Base-by-base conservation (phyloP, 2,797 vertebrate species). In the Argyrosomus regius region DNA sequence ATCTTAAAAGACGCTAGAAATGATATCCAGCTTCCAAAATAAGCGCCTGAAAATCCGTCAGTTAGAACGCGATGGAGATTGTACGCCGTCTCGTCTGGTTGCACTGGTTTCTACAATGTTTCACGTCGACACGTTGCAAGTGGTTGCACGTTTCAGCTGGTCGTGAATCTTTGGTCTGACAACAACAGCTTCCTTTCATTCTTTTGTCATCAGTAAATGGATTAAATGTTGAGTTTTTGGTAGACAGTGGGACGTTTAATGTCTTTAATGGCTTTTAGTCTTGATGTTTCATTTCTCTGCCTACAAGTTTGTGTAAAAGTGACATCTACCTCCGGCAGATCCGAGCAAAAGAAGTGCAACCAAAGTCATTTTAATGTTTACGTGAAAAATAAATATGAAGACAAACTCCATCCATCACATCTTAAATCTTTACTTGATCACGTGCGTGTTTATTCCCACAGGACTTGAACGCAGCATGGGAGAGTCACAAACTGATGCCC, bases 391-490 rank as follows among this genome's bases (percentile, higher is more conserved):
- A 2, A 35, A 31, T 1, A 6, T 31, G 2, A 35, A 35, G 35
- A 45, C 2, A 26, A 18, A 1, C 20, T 53, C 26, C 22, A 18
- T 7, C n/a, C 5, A 4, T 45, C 22, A 5, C 39, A 45, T 28
- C 17, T 13, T 28, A 26, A 22, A 64, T 64, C 24, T 16, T 49
- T 3, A 60, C 49, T 72, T 20, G 39, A 75, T 52, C 14, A 26
- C 57, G 14, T 22, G 24, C 28, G 6, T 24, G 13, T 35, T 80
- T 14, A 49, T 43, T 63, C 45, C 64, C 46, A 57, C 41, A 17
- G 46, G 53, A 83, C 64, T 22, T 50, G 72, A 78, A 75, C 9
- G 0, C 62, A 76, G 57, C 81, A 9, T 20, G 6, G 13, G 16
- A n/a, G 58, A 45, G 56, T 8, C 70, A 54, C 24, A 68, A 49